phyloP scores from a whole-genome alignment of 2,113 vertebrate species.

The Dipodomys stephensi region DNA sequence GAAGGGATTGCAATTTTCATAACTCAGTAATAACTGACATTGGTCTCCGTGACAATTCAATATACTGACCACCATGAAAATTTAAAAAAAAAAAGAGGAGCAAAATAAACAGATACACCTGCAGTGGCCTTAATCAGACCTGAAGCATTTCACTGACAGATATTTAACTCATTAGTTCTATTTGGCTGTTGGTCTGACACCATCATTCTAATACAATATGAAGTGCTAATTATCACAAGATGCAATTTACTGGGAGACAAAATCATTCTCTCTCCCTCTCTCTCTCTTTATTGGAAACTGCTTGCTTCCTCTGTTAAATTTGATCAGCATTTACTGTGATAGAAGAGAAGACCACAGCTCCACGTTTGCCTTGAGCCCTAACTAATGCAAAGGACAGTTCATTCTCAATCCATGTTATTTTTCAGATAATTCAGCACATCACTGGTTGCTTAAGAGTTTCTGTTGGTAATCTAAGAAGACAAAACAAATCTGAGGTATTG shows the following conservation, averaged over 20 bases:
- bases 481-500: conserved; percentile 76
- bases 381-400: conserved; percentile 70
- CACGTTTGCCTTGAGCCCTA: conserved; percentile 17
- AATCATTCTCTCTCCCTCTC: conserved; percentile 25
- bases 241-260: conserved; percentile 55
- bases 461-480: conserved; percentile 77
- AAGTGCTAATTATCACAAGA: conserved; percentile 51
- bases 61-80: conserved; percentile 47
- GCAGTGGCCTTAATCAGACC: conserved; percentile 75
- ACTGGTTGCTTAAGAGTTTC: conserved; percentile 77
- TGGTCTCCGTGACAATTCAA: conserved; percentile 49
- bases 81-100: background rate
- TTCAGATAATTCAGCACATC: conserved; percentile 70
- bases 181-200: conserved; percentile 79
- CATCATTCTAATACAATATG: conserved; percentile 77
- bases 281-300: conserved; percentile 57
- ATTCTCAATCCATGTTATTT: conserved; percentile 68
- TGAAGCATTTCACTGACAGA: conserved; percentile 70
- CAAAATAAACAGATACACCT: conserved; percentile 52
- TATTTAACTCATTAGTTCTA: conserved; percentile 81
- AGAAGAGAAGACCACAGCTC: conserved; percentile 62
- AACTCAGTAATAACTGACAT: conserved; percentile 58
- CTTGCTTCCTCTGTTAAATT: conserved; percentile 67
- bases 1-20: conserved; percentile 52
- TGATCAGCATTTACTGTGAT: conserved; percentile 77